Evolutionary conservation across 1,140 invertebrate genomes (phyloP).

Genomic region (Caenorhabditis latens): DNA sequence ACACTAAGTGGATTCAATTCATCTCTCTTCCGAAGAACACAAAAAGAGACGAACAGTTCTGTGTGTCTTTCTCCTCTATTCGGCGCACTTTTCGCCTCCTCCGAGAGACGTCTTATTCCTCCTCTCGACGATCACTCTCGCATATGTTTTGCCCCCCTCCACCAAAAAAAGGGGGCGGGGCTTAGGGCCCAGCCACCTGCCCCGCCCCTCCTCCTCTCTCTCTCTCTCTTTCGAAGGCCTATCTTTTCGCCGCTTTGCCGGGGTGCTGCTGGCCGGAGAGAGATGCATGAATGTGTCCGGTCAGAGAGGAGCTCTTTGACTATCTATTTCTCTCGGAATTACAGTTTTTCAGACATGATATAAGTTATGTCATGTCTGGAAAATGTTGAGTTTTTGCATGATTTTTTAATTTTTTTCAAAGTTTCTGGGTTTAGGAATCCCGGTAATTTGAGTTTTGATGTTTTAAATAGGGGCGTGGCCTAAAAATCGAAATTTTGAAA

Average conservation of each 20-base stretch:
- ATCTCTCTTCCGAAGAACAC: neutral
- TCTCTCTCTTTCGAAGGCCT: neutral
- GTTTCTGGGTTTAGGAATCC: too few species aligned
- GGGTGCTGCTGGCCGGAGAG: too few species aligned
- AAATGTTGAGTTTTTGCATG: too few species aligned
- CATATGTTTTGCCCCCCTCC: constrained; percentile 36
- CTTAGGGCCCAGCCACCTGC: neutral
- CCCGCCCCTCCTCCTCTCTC: neutral
- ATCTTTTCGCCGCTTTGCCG: neutral
- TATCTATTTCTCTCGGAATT: too few species aligned
- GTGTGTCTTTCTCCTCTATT: neutral
- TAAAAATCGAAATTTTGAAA: too few species aligned
- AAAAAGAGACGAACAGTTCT: neutral
- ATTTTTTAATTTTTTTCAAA: too few species aligned
- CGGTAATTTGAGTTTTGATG: too few species aligned
- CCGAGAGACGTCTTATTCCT: neutral
- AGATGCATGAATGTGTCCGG: too few species aligned
- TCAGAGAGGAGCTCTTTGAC: too few species aligned
- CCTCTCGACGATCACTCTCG: neutral
- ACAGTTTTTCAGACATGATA: too few species aligned
- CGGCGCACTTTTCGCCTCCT: neutral
- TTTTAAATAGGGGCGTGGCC: too few species aligned
- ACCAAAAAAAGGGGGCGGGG: neutral
- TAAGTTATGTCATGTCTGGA: too few species aligned
- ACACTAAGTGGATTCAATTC: constrained; percentile 35